Evolutionary conservation across 2,797 vertebrate species (phyloP).

Genomic region (Pipistrellus pipistrellus): DNA sequence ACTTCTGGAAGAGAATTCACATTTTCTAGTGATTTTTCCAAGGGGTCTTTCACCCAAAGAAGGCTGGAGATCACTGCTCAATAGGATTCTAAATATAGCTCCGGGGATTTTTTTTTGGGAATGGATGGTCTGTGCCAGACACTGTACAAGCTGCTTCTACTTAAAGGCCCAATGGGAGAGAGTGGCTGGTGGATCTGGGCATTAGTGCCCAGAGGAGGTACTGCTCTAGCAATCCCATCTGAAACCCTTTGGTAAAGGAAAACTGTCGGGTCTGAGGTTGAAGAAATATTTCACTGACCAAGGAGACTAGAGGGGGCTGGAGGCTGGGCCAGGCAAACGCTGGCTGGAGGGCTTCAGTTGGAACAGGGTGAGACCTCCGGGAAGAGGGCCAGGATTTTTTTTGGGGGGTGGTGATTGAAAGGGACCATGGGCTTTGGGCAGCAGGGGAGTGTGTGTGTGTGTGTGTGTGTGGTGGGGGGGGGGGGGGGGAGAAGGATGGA

Average conservation of each 20-base stretch:
- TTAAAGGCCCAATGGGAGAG: neutral
- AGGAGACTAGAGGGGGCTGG: constrained; percentile 22
- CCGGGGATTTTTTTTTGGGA: neutral
- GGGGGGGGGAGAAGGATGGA: neutral
- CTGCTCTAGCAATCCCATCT: constrained; percentile 12
- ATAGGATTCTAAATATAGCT: constrained; percentile 29
- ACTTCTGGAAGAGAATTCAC: constrained; percentile 31
- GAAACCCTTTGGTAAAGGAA: constrained; percentile 58
- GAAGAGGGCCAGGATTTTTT: constrained; percentile 61
- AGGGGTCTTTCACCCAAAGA: constrained; percentile 24
- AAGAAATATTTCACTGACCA: constrained; percentile 72
- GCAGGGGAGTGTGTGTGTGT: neutral
- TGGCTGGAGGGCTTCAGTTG: constrained; percentile 69
- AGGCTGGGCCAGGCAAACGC: neutral
- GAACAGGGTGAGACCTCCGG: constrained; percentile 69
- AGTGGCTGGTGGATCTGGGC: neutral
- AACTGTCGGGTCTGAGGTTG: constrained; percentile 63
- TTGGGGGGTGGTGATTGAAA: neutral
- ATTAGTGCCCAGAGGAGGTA: neutral
- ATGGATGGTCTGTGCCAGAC: neutral
- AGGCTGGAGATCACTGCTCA: neutral
- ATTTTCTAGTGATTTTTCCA: constrained; percentile 51
- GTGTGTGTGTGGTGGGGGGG: no score
- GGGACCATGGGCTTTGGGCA: constrained; percentile 54
- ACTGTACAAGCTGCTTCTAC: constrained; percentile 37